These are phyloP conservation scores for Ischnura elegans DNA, from an alignment of 2,888 invertebrate genomes.

Conservation along the genomic window DNA sequence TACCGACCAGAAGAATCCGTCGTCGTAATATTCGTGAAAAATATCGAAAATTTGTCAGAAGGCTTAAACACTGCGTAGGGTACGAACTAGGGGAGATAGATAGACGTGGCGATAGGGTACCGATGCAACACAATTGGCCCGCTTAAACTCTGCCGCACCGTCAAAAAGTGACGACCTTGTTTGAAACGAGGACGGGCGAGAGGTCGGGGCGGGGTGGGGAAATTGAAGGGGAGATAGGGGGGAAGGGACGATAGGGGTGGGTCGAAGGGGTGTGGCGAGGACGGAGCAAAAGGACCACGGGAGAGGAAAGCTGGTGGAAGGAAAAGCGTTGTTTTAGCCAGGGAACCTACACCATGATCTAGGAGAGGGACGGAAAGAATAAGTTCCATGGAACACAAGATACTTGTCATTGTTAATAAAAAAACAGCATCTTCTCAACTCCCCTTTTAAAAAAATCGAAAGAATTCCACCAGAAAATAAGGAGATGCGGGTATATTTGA, in stretches of 20 bases:
- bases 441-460: too few species aligned
- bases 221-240: neutral
- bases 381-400: too few species aligned
- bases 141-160: constrained; percentile 31
- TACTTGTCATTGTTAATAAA: too few species aligned
- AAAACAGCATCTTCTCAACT: too few species aligned
- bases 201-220: neutral
- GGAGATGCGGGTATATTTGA: too few species aligned
- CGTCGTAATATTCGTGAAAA: too few species aligned
- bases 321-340: neutral
- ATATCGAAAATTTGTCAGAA: too few species aligned
- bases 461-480: too few species aligned
- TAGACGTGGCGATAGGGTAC: neutral
- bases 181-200: neutral
- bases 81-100: neutral
- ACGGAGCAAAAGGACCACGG: neutral
- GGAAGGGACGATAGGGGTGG: neutral
- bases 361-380: too few species aligned
- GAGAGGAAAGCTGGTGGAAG: neutral
- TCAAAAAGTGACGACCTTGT: constrained; percentile 34
- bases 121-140: constrained; percentile 35
- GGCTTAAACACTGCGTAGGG: too few species aligned
- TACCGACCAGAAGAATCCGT: too few species aligned
- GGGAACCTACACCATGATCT: too few species aligned
- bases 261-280: neutral